Evolutionary conservation across 2,113 vertebrate genomes (phyloP), one percentile per base, ranked within the genome.

Genomic region (Leptobrachium ailaonicum): DNA sequence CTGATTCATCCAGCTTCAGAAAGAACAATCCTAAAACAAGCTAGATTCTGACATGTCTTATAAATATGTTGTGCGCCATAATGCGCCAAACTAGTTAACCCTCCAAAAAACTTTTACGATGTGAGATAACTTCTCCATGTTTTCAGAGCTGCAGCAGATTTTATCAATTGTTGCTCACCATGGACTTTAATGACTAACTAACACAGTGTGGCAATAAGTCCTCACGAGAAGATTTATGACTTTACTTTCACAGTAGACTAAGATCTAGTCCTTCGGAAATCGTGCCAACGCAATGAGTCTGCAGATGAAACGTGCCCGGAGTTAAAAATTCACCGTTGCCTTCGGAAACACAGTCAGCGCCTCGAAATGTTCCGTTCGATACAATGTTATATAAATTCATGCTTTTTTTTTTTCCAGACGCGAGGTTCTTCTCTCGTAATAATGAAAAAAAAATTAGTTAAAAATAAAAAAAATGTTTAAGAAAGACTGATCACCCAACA

Each of bases 251-350:
- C 70, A 5, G 47, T 32, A 69, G 66, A 69, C 66, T 44, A 70
- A 69, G 58, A 69, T 77, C 68, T 70, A 62, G 76, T 77, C 76
- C 44, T 41, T n/a, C 60, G 53, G 76, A 78, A 62, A 71, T 62
- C 66, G 45, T 44, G 76, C 76, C 76, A 77, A 41, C 40, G 43
- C 4, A 2, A 63, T 56, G 20, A 32, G 20, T 32, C 20, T 67
- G 75, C 75, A 53, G 4, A 10, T 60, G 68, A 63, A 20, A 78
- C 76, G 68, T 78, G 76, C 69, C 42, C 11, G n/a, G 14, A 44
- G 60, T 78, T 78, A 42, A 62, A 32, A 50, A 78, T 71, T 14
- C 60, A 11, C 40, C 54, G 10, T 62, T 78, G 76, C 76, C 76
- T 62, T 56, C 69, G 67, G 68, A 47, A 78, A 62, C 53, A 78